These are phyloP conservation scores for Lipophrys pholis DNA, from an alignment of 2,113 vertebrate genomes.

Conservation along the genomic window DNA sequence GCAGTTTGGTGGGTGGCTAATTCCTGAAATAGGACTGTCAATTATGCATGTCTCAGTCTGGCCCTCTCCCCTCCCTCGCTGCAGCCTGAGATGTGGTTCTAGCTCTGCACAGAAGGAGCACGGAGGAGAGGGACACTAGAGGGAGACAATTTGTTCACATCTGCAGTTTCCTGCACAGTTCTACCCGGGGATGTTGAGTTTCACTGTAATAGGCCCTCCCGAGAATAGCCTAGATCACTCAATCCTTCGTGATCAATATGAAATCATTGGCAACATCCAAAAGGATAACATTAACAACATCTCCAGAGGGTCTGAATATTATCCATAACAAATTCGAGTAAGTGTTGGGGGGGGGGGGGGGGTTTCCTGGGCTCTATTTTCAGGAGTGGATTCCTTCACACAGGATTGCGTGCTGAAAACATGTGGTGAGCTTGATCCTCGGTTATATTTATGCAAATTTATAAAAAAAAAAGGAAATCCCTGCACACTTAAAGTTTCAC, in stretches of 20 bases:
- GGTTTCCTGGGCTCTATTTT: conserved; percentile 32
- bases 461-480: conserved; percentile 9
- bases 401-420: conserved; percentile 2
- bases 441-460: conserved; percentile 10
- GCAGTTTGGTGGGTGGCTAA: conserved; percentile 70
- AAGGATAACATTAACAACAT: conserved; percentile 38
- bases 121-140: conserved; percentile 73
- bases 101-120: conserved; percentile 32
- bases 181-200: conserved; percentile 37
- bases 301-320: conserved; percentile 27
- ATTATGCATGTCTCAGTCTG: conserved; percentile 77
- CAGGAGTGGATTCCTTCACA: conserved; percentile 21
- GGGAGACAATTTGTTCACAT: conserved; percentile 81
- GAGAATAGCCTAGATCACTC: conserved; percentile 52
- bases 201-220: conserved; percentile 53
- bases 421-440: background rate
- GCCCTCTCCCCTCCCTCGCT: conserved; percentile 44
- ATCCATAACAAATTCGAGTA: conserved; percentile 18
- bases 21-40: conserved; percentile 80
- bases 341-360: background rate
- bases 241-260: conserved; percentile 56
- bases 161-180: conserved; percentile 52
- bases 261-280: conserved; percentile 55
- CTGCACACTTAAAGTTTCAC: conserved; percentile 3
- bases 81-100: conserved; percentile 48